Evolutionary conservation across 1,140 invertebrate genomes (phyloP).

Genomic region (Magallana ariakensis): DNA sequence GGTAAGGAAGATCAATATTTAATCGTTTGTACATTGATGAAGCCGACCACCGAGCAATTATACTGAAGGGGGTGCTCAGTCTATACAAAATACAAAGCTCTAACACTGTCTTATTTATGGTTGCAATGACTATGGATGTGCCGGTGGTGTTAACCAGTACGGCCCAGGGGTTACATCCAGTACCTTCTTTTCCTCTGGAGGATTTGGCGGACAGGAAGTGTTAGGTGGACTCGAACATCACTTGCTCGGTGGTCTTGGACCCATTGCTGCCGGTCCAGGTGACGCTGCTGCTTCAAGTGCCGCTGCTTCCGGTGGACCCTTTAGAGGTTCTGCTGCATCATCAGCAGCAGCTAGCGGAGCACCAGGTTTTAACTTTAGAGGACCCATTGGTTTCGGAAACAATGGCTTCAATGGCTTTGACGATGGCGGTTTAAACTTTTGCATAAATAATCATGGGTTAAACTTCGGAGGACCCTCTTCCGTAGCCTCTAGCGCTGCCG

Average conservation of each 20-base stretch:
- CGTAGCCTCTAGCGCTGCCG: too few relatives aligned
- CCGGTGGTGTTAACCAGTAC: background rate
- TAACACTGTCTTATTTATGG: too few relatives aligned
- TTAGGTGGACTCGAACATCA: background rate
- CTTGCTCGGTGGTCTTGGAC: background rate
- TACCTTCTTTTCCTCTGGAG: background rate
- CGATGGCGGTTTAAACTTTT: background rate
- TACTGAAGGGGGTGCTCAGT: too few relatives aligned
- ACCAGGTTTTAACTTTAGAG: background rate
- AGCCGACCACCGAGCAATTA: too few relatives aligned
- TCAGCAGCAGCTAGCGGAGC: background rate
- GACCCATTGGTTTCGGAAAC: background rate
- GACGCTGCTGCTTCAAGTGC: background rate
- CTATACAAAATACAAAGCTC: too few relatives aligned
- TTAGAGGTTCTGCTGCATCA: background rate
- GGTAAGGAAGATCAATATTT: too few relatives aligned
- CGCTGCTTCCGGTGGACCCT: background rate
- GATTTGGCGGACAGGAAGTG: background rate
- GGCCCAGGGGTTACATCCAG: background rate
- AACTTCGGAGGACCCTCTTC: too few relatives aligned
- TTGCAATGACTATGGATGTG: background rate
- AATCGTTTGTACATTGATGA: too few relatives aligned
- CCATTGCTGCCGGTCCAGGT: background rate
- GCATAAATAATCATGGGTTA: too few relatives aligned
- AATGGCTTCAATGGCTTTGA: background rate